Conservation (phyloP, 2,797 vertebrate genomes). For the Myoxocephalus aenaeus region DNA sequence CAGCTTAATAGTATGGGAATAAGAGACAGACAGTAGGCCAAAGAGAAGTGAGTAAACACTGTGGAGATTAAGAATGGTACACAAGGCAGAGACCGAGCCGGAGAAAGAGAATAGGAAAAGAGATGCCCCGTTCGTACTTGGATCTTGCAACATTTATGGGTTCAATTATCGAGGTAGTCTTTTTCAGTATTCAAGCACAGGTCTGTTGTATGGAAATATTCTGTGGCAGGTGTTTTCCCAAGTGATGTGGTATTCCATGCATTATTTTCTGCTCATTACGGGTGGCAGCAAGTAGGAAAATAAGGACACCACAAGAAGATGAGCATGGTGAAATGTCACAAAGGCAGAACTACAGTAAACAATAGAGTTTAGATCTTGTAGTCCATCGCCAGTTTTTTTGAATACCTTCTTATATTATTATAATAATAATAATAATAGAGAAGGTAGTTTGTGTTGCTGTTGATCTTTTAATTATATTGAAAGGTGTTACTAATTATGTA, state of each 20-base stretch:
- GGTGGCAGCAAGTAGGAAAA: constrained; percentile 20
- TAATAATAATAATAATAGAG: not conserved
- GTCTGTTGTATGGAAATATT: constrained; percentile 16
- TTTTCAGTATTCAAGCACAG: constrained; percentile 18
- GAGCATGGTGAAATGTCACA: constrained; percentile 1
- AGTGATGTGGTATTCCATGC: constrained; percentile 2
- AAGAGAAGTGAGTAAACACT: constrained; percentile 61
- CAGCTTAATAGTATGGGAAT: constrained; percentile 75
- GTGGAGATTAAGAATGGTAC: constrained; percentile 51
- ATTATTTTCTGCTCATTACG: constrained; percentile 38
- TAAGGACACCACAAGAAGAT: constrained; percentile 1
- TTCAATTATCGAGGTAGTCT: constrained; percentile 27
- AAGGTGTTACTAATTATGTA: not conserved
- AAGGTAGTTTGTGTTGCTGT: not conserved
- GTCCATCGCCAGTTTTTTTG: not conserved
- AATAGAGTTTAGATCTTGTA: not conserved
- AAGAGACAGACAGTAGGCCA: constrained; percentile 67
- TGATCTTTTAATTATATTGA: not conserved
- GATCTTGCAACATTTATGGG: constrained; percentile 48
- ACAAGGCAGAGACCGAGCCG: constrained; percentile 28
- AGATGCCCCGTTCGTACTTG: constrained; percentile 21
- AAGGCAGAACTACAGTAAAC: not conserved
- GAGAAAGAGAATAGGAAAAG: constrained; percentile 1
- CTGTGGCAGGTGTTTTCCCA: constrained; percentile 27
- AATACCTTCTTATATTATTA: not conserved